Percentiles rank a stretch among this genome's conserved stretches.
These are phyloP conservation scores for Automeris io DNA, from an alignment of 2,888 invertebrate genomes.

Conservation along the genomic window DNA sequence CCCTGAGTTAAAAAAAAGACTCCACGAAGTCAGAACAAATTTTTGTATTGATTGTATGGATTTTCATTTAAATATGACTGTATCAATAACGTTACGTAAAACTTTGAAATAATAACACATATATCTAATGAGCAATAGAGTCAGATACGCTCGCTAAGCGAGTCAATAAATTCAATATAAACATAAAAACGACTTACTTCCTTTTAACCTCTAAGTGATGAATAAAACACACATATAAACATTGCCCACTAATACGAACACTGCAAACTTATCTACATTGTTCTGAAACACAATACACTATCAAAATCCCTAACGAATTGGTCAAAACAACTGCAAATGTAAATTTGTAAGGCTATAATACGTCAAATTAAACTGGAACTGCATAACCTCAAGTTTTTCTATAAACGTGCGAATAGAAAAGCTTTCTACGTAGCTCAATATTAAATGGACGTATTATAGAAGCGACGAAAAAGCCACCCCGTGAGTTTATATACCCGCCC, in stretches of 20 bases:
- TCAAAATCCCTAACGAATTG: neutral
- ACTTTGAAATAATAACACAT: neutral
- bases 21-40: too few relatives aligned
- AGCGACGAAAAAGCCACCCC: conserved; percentile 64
- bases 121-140: neutral
- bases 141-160: conserved; percentile 14
- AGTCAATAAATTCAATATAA: conserved; percentile 29
- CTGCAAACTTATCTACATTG: conserved; percentile 2
- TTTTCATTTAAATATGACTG: too few relatives aligned
- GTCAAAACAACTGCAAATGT: conserved; percentile 14
- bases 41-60: too few relatives aligned
- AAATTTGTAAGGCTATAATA: conserved; percentile 36
- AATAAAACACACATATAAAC: conserved; percentile 26
- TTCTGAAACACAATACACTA: neutral
- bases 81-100: too few relatives aligned
- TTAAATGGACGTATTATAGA: conserved; percentile 45
- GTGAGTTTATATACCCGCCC: conserved; percentile 47
- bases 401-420: neutral
- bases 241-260: conserved; percentile 5
- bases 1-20: too few relatives aligned
- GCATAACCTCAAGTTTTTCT: neutral
- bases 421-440: conserved; percentile 26
- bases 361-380: conserved; percentile 33
- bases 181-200: conserved; percentile 26
- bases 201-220: conserved; percentile 32